A percentile compares a stretch with the other conserved stretches of the same genome.
Evolutionary conservation across 2,113 vertebrate species (phyloP).

Genomic region (Oostethus manadensis): DNA sequence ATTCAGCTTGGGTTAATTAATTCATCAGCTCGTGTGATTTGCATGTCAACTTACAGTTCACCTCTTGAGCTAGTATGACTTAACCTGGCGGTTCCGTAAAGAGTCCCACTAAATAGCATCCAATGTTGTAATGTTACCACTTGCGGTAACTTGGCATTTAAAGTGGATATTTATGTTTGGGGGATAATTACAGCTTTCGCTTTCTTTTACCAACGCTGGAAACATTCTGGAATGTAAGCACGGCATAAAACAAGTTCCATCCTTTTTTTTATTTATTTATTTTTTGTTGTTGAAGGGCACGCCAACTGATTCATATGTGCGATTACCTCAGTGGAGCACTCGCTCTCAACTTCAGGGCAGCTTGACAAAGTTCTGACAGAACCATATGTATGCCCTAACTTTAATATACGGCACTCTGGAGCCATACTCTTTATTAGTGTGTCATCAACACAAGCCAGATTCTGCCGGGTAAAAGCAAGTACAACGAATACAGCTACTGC

Average conservation of each 20-base stretch:
- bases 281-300: background rate
- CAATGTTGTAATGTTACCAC: constrained; percentile 1
- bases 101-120: background rate
- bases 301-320: background rate
- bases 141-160: background rate
- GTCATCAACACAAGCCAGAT: background rate
- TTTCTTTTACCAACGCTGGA: background rate
- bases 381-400: background rate
- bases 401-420: background rate
- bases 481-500: background rate
- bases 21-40: too few species aligned
- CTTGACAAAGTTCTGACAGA: background rate
- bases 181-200: background rate
- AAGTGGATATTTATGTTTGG: constrained; percentile 5
- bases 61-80: background rate
- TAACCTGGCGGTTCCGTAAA: background rate
- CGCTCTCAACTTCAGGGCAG: background rate
- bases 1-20: too few species aligned
- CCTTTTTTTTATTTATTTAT: background rate
- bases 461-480: background rate
- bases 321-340: constrained; percentile 1
- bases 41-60: background rate
- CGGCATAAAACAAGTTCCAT: background rate
- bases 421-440: background rate
- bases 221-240: constrained; percentile 1